Conservation (phyloP, 1,140 invertebrate genomes). For the Cherax destructor region DNA sequence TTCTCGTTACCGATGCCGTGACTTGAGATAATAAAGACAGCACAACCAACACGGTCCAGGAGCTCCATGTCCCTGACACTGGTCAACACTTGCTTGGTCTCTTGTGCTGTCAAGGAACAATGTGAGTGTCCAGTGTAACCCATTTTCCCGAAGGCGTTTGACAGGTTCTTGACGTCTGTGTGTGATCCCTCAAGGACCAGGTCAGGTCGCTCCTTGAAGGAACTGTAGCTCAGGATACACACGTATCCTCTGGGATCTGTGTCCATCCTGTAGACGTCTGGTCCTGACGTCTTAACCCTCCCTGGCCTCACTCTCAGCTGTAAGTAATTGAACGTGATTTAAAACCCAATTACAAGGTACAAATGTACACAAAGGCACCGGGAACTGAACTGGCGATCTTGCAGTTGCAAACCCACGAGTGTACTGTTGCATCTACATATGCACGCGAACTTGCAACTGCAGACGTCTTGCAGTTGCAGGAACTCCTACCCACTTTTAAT, state of each 20-base stretch:
- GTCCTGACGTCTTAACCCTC: not conserved
- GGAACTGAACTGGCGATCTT: too few relatives aligned
- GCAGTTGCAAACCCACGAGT: too few relatives aligned
- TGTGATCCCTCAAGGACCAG: constrained; percentile 21
- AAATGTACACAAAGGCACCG: too few relatives aligned
- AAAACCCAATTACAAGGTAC: not conserved
- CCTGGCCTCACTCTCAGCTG: not conserved
- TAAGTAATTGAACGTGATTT: not conserved
- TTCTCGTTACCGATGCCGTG: constrained; percentile 18
- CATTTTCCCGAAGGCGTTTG: constrained; percentile 46
- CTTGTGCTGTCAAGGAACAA: constrained; percentile 32
- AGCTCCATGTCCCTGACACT: constrained; percentile 37
- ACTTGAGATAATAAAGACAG: constrained; percentile 42
- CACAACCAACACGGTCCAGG: constrained; percentile 33
- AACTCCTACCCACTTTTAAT: too few relatives aligned
- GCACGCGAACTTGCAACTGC: too few relatives aligned
- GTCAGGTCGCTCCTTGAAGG: constrained; percentile 45
- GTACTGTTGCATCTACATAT: too few relatives aligned
- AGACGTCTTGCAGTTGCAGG: too few relatives aligned
- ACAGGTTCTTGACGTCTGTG: constrained; percentile 19
- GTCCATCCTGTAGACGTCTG: constrained; percentile 18
- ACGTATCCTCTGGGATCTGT: constrained; percentile 31
- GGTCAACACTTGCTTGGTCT: constrained; percentile 31
- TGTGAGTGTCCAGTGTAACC: constrained; percentile 39
- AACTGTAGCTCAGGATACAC: constrained; percentile 40